phyloP scores from a whole-genome alignment of 2,113 vertebrate genomes.

The Tautogolabrus adspersus region DNA sequence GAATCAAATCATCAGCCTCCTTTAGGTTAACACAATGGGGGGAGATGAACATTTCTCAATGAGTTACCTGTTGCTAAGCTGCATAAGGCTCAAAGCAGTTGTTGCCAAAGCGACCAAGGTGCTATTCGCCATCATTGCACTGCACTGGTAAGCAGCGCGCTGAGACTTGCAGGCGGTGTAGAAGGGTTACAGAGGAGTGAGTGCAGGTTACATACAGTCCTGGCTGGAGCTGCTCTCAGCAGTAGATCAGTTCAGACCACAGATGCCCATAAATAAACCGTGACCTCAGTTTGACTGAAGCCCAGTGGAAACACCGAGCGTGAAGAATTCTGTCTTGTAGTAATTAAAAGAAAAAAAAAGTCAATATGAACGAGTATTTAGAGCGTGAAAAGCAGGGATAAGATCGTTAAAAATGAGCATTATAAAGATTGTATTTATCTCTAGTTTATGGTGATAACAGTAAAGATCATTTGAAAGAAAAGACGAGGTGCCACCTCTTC shows the following conservation, averaged over 20 bases:
- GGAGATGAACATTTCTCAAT: background rate
- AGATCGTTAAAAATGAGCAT: background rate
- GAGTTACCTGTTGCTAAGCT: background rate
- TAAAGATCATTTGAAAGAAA: conserved; percentile 28
- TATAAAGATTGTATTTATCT: conserved; percentile 55
- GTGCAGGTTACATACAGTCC: background rate
- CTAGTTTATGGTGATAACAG: conserved; percentile 22
- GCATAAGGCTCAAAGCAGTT: background rate
- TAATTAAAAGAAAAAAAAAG: conserved; percentile 9
- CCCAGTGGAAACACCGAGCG: background rate
- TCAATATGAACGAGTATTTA: conserved; percentile 4
- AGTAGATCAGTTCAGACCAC: conserved; percentile 23
- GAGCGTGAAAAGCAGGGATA: background rate
- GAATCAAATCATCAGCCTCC: conserved; percentile 8
- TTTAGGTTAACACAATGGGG: background rate
- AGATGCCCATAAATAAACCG: conserved; percentile 30
- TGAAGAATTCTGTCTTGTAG: conserved; percentile 20
- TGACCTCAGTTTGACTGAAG: conserved; percentile 51
- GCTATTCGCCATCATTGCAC: conserved; percentile 10
- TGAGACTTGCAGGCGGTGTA: conserved; percentile 8
- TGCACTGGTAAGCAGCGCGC: background rate
- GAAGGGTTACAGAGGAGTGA: conserved; percentile 3
- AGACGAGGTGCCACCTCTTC: conserved; percentile 27
- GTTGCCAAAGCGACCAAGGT: conserved; percentile 18
- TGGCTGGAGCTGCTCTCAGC: conserved; percentile 23